A percentile compares a stretch with the other conserved stretches of the same genome.
These are phyloP conservation scores for Girardia tigrina DNA, from an alignment of 2,888 invertebrate genomes.

Conservation along the genomic window DNA sequence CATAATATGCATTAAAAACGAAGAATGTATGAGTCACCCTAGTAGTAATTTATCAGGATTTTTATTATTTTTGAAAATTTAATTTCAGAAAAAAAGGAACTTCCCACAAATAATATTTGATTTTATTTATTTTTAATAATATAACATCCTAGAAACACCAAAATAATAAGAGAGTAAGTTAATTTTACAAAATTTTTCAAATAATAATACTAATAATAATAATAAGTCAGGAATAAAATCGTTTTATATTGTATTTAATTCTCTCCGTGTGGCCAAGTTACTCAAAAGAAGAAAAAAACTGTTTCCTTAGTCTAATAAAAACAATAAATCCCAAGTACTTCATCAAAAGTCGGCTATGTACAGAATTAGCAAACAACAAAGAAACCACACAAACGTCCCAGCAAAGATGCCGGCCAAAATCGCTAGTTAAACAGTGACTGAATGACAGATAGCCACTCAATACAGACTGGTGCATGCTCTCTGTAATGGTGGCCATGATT, in stretches of 20 bases:
- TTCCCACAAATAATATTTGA: too few relatives aligned
- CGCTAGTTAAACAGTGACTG: slow-evolving; percentile 18
- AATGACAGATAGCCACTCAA: slow-evolving; percentile 23
- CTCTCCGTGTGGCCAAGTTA: slow-evolving; percentile 23
- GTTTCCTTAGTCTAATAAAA: slow-evolving; percentile 21
- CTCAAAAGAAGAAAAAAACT: slow-evolving; percentile 23
- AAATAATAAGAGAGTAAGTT: too few relatives aligned
- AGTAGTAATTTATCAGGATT: too few relatives aligned
- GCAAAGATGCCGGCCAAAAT: slow-evolving; percentile 23
- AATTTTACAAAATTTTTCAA: not conserved
- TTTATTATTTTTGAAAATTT: too few relatives aligned
- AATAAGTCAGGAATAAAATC: not conserved
- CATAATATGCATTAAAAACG: too few relatives aligned
- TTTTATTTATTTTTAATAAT: too few relatives aligned
- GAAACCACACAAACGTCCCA: slow-evolving; percentile 23
- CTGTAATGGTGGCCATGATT: slow-evolving; percentile 3
- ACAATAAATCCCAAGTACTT: slow-evolving; percentile 1
- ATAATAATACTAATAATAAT: not conserved
- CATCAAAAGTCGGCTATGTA: slow-evolving; percentile 23
- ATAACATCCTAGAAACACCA: too few relatives aligned
- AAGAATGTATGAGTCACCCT: too few relatives aligned
- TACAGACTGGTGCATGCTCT: slow-evolving; percentile 23
- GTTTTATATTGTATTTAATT: not conserved
- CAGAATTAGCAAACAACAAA: slow-evolving; percentile 23
- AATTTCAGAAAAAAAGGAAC: too few relatives aligned